Conservation (phyloP, 53 echinoderm and acorn worm genomes). For the Actinopyga echinites region DNA sequence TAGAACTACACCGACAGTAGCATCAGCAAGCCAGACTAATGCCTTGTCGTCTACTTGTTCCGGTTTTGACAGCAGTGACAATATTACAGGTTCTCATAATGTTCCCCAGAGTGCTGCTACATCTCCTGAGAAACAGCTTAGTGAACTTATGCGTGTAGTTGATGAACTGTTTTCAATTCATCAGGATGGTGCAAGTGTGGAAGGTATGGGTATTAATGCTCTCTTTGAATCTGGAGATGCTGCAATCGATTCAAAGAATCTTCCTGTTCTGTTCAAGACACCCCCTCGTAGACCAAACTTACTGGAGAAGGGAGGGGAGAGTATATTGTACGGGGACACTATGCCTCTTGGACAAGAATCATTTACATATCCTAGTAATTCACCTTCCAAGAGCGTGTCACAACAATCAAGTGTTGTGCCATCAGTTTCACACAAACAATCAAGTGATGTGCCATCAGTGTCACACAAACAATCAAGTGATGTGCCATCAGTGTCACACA, state of each 20-base stretch:
- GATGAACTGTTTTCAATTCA: neutral
- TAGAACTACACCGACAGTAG: neutral
- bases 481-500: no score
- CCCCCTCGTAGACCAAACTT: neutral
- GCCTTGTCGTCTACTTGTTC: no score
- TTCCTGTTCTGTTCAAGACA: neutral
- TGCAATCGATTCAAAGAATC: neutral
- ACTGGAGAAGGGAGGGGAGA: neutral
- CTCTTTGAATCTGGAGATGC: neutral
- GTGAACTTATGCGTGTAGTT: slow-evolving; percentile 5
- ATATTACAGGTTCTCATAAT: neutral
- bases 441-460: no score
- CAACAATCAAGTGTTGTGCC: no score
- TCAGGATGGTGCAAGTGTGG: neutral
- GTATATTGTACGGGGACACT: neutral
- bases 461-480: no score
- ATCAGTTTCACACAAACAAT: no score
- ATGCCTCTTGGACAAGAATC: no score
- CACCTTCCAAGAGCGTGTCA: no score
- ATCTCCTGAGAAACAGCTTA: neutral
- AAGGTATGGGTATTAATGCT: neutral
- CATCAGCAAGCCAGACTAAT: neutral
- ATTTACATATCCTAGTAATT: no score
- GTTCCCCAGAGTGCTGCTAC: neutral
- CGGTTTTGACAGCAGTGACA: neutral